Base-by-base conservation (phyloP, 1,140 invertebrate genomes). In the Macrosteles quadrilineatus region DNA sequence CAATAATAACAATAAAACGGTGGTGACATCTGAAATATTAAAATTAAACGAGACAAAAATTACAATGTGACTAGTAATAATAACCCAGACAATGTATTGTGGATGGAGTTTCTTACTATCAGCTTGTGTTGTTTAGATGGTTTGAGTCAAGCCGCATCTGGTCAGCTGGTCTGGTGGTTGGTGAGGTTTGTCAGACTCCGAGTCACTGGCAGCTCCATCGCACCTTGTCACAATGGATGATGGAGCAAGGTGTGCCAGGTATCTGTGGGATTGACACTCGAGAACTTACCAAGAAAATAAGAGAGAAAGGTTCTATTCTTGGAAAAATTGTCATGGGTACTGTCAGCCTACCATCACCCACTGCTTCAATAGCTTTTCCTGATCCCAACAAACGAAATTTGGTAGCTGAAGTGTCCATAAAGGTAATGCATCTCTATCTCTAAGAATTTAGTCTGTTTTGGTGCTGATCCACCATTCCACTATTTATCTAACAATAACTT, bases 101-200 rank as follows among this genome's bases (percentile, higher is more conserved):
- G n/a, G n/a, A n/a, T n/a, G n/a, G n/a, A n/a, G n/a, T n/a, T n/a
- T n/a, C n/a, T n/a, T n/a, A n/a, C n/a, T n/a, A n/a, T n/a, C n/a
- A n/a, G n/a, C n/a, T n/a, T n/a, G n/a, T n/a, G n/a, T 14, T 36
- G 4, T 36, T 0, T 77, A 92, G 90, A 75, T 94, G 88, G 85
- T 97, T 98, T 79, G 98, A 99, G 81, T 98, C 97, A 0, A 77
- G 85, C 25, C 88, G 88, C 69, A 96, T 99, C 64, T 98, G 98
- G 91, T 90, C 93, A 21, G 86, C 92, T n/a, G 98, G 88, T 1
- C 82, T 99, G 27, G 90, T 99, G 74, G 93, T 99, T 23, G 94
- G 93, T 0, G 95, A 99, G 81, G 80, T 93, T 9, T 95, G 93
- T 77, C 88, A 91, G 17, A 83, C 85, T 1, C 94, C 95, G 6